Base-by-base conservation (phyloP, 2,113 vertebrate species). In the Lontra canadensis region DNA sequence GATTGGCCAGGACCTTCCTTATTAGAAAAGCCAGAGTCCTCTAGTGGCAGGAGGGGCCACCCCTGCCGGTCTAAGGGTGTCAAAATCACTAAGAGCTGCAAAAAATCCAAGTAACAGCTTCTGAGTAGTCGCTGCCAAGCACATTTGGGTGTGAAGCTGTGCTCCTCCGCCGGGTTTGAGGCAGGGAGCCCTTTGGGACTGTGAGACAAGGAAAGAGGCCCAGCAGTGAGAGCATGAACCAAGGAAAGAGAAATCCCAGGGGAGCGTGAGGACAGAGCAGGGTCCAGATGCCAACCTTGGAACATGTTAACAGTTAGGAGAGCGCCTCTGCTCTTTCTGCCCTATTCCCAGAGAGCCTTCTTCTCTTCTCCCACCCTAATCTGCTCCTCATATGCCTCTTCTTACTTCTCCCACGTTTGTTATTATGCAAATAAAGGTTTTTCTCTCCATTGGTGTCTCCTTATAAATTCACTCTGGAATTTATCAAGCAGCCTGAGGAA, bases 401-500 rank as follows among this genome's bases (percentile, higher is more conserved):
- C 91, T 52, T 92, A 63, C 67, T 92, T 92, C 84, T 88, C 47
- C 57, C 34, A 29, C 0, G 1, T 92, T 96, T 94, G 63, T 88
- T 85, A 86, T 63, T 84, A 83, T 49, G 31, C 90, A 96, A 98
- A 98, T 98, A 98, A 98, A 98, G 47, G 39, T 94, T 97, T 97
- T 97, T 96, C 97, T 97, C 95, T 97, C 97, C 97, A 87, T 17
- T 90, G 47, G 17, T 59, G 65, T 96, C 81, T 95, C 69, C 78
- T 88, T 91, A 76, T 69, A 83, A 84, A 90, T 69, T 97, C 88
- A 65, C 63, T 97, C 63, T 90, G 69, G 61, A 92, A 84, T 92
- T 91, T 96, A 21, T 57, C 88, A 74, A 74, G 52, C 44, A 69
- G 39, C 12, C 42, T 79, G 88, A 91, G 44, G 86, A 91, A 80